phyloP scores from a whole-genome alignment of 2,888 invertebrate genomes.

The Athetis lepigone region DNA sequence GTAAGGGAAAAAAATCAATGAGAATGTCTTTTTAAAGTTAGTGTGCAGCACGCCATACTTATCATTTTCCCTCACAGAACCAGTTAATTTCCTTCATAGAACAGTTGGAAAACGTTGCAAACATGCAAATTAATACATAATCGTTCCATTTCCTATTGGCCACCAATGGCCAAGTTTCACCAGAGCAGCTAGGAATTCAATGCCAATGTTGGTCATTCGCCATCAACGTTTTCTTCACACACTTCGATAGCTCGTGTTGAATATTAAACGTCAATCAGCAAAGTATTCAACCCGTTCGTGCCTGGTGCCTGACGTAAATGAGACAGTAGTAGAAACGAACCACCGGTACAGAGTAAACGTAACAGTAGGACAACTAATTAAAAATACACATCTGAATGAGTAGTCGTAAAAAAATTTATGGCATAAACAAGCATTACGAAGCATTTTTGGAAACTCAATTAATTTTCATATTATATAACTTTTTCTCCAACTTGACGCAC shows the following conservation, averaged over 20 bases:
- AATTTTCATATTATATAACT: too few relatives aligned
- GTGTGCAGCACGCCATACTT: too few relatives aligned
- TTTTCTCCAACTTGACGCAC: too few relatives aligned
- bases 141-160: slow-evolving; percentile 29
- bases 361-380: slow-evolving; percentile 26
- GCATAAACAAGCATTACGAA: too few relatives aligned
- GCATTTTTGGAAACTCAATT: too few relatives aligned
- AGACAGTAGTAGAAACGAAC: slow-evolving; percentile 33
- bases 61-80: too few relatives aligned
- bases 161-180: slow-evolving; percentile 13
- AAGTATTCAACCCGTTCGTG: slow-evolving; percentile 50
- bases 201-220: slow-evolving; percentile 38
- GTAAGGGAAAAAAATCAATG: too few relatives aligned
- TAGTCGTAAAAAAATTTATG: too few relatives aligned
- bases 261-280: slow-evolving; percentile 51
- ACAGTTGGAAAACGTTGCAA: slow-evolving; percentile 17
- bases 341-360: background rate
- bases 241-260: slow-evolving; percentile 25
- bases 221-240: slow-evolving; percentile 39
- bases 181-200: slow-evolving; percentile 12
- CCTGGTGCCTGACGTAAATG: slow-evolving; percentile 37
- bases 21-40: too few relatives aligned
- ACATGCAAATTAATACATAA: slow-evolving; percentile 19
- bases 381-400: background rate
- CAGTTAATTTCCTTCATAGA: background rate